Conservation (phyloP, 1,140 invertebrate species). For the Drosophila mojavensis region DNA sequence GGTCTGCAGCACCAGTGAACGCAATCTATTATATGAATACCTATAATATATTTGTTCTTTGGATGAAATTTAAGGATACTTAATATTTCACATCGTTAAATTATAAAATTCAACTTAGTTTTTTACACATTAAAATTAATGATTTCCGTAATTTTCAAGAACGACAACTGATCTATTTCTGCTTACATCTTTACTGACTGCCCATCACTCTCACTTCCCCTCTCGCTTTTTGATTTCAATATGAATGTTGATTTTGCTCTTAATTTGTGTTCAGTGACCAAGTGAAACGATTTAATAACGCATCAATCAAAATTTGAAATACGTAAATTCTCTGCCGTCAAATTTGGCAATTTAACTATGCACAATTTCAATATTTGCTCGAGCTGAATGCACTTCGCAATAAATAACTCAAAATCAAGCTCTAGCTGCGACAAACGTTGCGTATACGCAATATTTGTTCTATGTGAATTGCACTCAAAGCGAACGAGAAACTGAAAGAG, state of each 20-base stretch:
- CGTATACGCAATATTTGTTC: slow-evolving; percentile 64
- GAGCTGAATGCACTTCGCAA: slow-evolving; percentile 38
- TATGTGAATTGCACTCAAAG: slow-evolving; percentile 49
- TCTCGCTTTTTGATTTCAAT: background rate
- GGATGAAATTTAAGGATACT: no score
- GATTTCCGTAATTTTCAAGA: slow-evolving; percentile 45
- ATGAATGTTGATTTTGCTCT: background rate
- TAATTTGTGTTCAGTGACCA: slow-evolving; percentile 30
- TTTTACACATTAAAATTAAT: slow-evolving; percentile 66
- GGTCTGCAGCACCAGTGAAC: no score
- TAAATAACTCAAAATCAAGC: slow-evolving; percentile 47
- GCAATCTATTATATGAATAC: no score
- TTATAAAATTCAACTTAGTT: background rate
- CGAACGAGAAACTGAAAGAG: background rate
- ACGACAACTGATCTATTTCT: slow-evolving; percentile 14
- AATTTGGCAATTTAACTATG: slow-evolving; percentile 54
- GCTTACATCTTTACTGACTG: background rate
- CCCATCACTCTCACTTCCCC: background rate
- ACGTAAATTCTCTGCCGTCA: slow-evolving; percentile 23
- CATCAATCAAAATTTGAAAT: slow-evolving; percentile 60
- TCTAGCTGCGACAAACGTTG: slow-evolving; percentile 34
- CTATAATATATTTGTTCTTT: no score
- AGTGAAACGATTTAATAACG: slow-evolving; percentile 59
- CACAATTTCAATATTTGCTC: slow-evolving; percentile 62
- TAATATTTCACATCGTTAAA: no score